A percentile compares a stretch with the other conserved stretches of the same genome.
Conservation (phyloP, 2,113 vertebrate genomes). For the Tachycineta bicolor region DNA sequence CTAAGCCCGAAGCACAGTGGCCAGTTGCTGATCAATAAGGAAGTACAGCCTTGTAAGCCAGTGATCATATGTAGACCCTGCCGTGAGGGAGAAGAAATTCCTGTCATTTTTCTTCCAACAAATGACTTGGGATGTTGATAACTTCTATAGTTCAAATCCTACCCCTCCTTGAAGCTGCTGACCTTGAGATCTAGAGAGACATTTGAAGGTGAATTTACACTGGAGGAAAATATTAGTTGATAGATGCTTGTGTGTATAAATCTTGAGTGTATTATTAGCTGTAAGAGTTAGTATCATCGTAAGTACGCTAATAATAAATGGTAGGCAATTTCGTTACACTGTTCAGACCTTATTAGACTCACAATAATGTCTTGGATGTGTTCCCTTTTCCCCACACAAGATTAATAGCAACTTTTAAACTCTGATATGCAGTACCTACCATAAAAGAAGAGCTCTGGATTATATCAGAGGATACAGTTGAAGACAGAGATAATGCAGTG, state of each 20-base stretch:
- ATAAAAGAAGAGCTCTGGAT: not conserved
- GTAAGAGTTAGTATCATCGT: not conserved
- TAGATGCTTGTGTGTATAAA: not conserved
- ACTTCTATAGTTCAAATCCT: not conserved
- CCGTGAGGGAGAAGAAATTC: not conserved
- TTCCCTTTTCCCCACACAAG: not conserved
- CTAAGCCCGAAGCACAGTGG: not conserved
- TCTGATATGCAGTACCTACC: not conserved
- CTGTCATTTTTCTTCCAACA: not conserved
- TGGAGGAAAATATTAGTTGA: not conserved
- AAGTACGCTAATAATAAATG: not conserved
- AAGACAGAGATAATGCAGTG: not conserved
- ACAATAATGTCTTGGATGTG: not conserved
- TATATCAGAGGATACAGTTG: not conserved
- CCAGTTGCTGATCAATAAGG: not conserved
- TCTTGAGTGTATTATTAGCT: not conserved
- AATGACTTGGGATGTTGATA: not conserved
- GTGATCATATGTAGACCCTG: fast-evolving
- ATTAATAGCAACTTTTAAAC: not conserved
- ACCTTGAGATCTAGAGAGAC: not conserved
- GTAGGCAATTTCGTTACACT: not conserved
- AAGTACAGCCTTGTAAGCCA: not conserved
- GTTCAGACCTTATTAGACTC: not conserved
- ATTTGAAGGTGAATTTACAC: not conserved
- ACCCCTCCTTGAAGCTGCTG: not conserved